A percentile compares a stretch with the other conserved stretches of the same genome.
Conservation (phyloP, 1,140 invertebrate species). For the Conopomorpha cramerella region DNA sequence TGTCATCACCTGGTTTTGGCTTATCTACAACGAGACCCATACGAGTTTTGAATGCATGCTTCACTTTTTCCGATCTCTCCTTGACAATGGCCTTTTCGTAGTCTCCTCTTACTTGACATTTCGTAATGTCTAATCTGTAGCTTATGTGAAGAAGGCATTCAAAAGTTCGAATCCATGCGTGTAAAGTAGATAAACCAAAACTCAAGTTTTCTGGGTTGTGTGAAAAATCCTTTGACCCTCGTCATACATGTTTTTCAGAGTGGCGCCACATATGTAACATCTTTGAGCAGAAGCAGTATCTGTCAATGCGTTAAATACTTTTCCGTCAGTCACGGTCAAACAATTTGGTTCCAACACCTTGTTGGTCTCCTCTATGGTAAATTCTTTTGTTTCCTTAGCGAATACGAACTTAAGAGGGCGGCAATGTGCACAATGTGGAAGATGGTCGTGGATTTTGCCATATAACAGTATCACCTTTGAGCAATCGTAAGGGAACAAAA, state of each 20-base stretch:
- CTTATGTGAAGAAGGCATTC: background rate
- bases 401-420: slow-evolving; percentile 13
- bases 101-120: too few species aligned
- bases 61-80: too few species aligned
- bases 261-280: slow-evolving; percentile 15
- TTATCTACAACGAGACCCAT: background rate
- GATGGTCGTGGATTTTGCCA: slow-evolving; percentile 14
- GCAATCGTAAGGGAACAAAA: slow-evolving; percentile 8
- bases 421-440: slow-evolving; percentile 8
- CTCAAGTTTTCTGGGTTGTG: background rate
- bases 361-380: slow-evolving; percentile 8
- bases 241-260: slow-evolving; percentile 19
- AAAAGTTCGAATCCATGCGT: too few species aligned
- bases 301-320: slow-evolving; percentile 19
- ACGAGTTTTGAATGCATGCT: too few species aligned
- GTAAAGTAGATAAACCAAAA: too few species aligned
- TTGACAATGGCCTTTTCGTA: too few species aligned
- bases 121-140: background rate
- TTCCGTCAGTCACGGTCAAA: slow-evolving; percentile 23
- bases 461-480: slow-evolving; percentile 5
- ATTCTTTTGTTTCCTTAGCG: slow-evolving; percentile 10
- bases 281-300: slow-evolving; percentile 10
- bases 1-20: background rate
- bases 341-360: slow-evolving; percentile 8
- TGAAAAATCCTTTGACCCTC: background rate